phyloP scores from a whole-genome alignment of 2,113 vertebrate genomes.

The Pantherophis guttatus region DNA sequence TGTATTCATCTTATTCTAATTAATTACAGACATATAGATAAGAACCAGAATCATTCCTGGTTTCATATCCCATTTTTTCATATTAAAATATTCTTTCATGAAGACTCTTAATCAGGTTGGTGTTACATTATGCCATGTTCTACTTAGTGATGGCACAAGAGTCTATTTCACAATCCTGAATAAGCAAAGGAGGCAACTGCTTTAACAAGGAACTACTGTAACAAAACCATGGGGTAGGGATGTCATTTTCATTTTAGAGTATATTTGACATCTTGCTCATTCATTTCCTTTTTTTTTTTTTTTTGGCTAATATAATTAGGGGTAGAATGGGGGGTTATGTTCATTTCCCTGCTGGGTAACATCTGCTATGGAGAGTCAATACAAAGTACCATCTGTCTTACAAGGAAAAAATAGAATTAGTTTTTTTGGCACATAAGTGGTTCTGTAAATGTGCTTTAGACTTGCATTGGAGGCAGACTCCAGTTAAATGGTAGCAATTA shows the following conservation, averaged over 20 bases:
- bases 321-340: constrained; percentile 15
- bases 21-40: background rate
- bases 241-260: constrained; percentile 54
- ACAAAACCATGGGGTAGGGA: constrained; percentile 53
- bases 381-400: constrained; percentile 23
- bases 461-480: background rate
- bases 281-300: constrained; percentile 42
- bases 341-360: constrained; percentile 24
- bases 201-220: constrained; percentile 60
- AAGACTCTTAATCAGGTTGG: constrained; percentile 35
- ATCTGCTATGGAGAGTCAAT: background rate
- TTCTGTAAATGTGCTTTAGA: background rate
- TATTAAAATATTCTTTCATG: constrained; percentile 24
- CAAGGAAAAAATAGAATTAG: constrained; percentile 4
- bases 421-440: background rate
- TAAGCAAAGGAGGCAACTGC: constrained; percentile 48
- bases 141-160: constrained; percentile 4
- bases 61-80: constrained; percentile 2
- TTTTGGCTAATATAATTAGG: constrained; percentile 55
- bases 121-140: constrained; percentile 21
- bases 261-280: constrained; percentile 52
- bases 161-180: constrained; percentile 54
- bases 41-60: background rate
- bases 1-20: background rate
- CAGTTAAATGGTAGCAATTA: constrained; percentile 8